phyloP scores from a whole-genome alignment of 1,140 invertebrate genomes.

The Dendroctonus valens region DNA sequence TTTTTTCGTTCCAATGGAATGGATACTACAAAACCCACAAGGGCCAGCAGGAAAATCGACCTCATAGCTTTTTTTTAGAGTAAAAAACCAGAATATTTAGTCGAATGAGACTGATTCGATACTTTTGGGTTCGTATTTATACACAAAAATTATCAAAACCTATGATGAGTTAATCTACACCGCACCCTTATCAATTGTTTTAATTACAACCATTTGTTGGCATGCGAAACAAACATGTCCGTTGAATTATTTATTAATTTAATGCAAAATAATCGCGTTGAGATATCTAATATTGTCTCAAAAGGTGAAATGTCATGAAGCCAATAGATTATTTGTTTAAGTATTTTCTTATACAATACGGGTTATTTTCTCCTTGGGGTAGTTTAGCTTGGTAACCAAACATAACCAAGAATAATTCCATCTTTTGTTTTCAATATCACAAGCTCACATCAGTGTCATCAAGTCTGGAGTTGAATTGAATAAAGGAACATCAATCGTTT shows the following conservation, averaged over 20 bases:
- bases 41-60: slow-evolving; percentile 18
- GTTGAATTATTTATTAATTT: slow-evolving; percentile 13
- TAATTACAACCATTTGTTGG: slow-evolving; percentile 3
- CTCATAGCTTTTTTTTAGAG: slow-evolving; percentile 19
- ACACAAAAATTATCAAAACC: slow-evolving; percentile 7
- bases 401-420: no score
- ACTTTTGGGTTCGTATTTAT: slow-evolving; percentile 9
- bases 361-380: no score
- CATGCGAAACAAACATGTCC: slow-evolving; percentile 17
- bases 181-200: slow-evolving; percentile 16
- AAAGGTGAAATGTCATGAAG: slow-evolving; percentile 21
- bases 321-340: not conserved
- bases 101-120: slow-evolving; percentile 16
- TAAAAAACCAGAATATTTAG: slow-evolving; percentile 7
- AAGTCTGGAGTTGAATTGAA: no score
- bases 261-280: slow-evolving; percentile 1
- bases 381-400: no score
- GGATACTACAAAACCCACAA: slow-evolving; percentile 19
- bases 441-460: no score
- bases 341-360: no score
- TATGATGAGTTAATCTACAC: not conserved
- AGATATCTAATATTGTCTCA: not conserved
- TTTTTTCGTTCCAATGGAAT: not conserved
- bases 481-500: no score
- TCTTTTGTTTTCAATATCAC: no score